phyloP scores from a whole-genome alignment of 2,888 invertebrate genomes.

The Pogonocherus hispidulus region DNA sequence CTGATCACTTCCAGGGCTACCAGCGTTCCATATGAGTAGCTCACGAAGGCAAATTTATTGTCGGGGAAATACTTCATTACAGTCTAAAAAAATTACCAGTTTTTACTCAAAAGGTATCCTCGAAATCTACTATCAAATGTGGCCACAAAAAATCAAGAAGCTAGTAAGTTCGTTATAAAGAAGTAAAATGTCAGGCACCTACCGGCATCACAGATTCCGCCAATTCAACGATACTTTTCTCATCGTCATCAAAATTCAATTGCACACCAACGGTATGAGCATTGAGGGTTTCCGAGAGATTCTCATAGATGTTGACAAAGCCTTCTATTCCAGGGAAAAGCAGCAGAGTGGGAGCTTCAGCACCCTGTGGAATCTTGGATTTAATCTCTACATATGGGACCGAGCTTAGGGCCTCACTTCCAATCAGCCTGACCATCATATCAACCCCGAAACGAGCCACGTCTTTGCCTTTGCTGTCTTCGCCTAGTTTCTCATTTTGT shows the following conservation, averaged over 20 bases:
- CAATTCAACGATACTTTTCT: neutral
- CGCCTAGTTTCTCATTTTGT: neutral
- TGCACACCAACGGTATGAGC: neutral
- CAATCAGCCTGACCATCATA: neutral
- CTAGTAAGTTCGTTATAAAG: neutral
- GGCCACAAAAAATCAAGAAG: no score
- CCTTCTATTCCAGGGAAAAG: slow-evolving; percentile 19
- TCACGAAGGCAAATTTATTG: slow-evolving; percentile 80
- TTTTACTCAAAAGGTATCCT: no score
- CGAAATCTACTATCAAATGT: no score
- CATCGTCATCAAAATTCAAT: neutral
- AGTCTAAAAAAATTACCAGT: slow-evolving; percentile 67
- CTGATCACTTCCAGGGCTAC: slow-evolving; percentile 83
- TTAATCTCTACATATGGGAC: neutral
- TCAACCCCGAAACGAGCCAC: neutral
- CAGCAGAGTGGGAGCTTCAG: neutral
- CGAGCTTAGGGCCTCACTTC: neutral
- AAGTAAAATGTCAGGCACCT: neutral
- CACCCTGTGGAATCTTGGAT: neutral
- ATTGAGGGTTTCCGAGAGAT: neutral
- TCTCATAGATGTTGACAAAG: neutral
- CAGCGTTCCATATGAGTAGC: slow-evolving; percentile 90
- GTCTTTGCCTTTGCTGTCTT: neutral
- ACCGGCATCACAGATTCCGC: neutral
- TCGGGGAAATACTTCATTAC: slow-evolving; percentile 72